These are phyloP conservation scores for Apostichopus japonicus DNA, from an alignment of 35 echinoderm and acorn worm species.

Conservation along the genomic window DNA sequence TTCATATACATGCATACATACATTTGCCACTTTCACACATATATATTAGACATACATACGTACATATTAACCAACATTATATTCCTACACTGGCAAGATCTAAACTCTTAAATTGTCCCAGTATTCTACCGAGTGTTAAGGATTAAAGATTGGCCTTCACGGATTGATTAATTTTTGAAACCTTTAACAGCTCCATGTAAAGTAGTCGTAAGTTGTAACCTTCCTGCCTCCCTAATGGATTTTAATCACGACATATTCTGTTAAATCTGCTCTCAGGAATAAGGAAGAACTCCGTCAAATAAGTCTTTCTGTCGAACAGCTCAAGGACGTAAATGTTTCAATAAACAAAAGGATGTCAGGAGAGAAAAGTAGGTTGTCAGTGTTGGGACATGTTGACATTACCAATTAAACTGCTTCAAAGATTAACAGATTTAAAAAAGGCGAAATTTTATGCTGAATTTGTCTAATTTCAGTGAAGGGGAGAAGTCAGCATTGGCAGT, in stretches of 20 bases:
- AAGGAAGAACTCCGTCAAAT: not conserved
- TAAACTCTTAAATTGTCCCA: not conserved
- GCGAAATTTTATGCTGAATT: not conserved
- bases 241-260: constrained; percentile 31
- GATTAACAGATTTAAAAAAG: not conserved
- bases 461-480: too few relatives aligned
- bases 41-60: too few relatives aligned
- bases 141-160: constrained; percentile 27
- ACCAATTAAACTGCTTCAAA: constrained; percentile 5
- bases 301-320: not conserved
- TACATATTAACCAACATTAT: too few relatives aligned
- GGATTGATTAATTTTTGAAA: constrained; percentile 34
- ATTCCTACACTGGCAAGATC: too few relatives aligned
- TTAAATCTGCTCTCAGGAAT: constrained; percentile 10
- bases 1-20: too few relatives aligned
- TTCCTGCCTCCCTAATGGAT: constrained; percentile 42
- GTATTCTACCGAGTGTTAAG: not conserved
- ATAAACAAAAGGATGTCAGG: constrained; percentile 10
- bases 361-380: constrained; percentile 7
- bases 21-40: too few relatives aligned
- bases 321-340: constrained; percentile 32
- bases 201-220: constrained; percentile 2
- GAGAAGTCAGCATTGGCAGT: too few relatives aligned
- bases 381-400: constrained; percentile 8
- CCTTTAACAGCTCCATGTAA: constrained; percentile 41